Conservation (phyloP, 2,888 invertebrate genomes). For the Amitus sp. region DNA sequence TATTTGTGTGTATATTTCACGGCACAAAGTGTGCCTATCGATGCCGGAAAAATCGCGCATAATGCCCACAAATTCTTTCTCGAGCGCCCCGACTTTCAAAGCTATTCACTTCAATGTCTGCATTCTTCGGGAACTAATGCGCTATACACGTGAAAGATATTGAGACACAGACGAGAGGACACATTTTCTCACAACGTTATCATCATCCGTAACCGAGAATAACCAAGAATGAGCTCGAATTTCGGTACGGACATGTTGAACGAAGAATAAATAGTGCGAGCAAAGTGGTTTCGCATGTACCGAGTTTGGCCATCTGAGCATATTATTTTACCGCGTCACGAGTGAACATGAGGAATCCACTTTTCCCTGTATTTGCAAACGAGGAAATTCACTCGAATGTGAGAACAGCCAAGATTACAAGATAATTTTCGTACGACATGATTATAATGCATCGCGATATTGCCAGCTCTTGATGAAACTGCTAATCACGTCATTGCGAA, state of each 20-base stretch:
- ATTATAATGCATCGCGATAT: slow-evolving; percentile 30
- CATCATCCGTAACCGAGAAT: slow-evolving; percentile 9
- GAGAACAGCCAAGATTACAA: slow-evolving; percentile 34
- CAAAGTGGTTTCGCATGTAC: slow-evolving; percentile 29
- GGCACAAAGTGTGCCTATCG: slow-evolving; percentile 26
- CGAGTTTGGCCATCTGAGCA: slow-evolving; percentile 25
- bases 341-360: slow-evolving; percentile 29
- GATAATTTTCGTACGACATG: slow-evolving; percentile 30
- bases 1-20: slow-evolving; percentile 10
- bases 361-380: slow-evolving; percentile 31
- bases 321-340: slow-evolving; percentile 32
- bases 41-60: slow-evolving; percentile 32
- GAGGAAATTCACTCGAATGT: slow-evolving; percentile 24
- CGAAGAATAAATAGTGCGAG: slow-evolving; percentile 21
- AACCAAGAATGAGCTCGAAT: slow-evolving; percentile 18
- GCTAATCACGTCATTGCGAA: slow-evolving; percentile 29
- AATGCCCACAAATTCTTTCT: slow-evolving; percentile 32
- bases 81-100: slow-evolving; percentile 16
- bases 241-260: slow-evolving; percentile 33
- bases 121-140: slow-evolving; percentile 9
- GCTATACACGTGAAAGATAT: background rate
- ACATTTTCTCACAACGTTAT: slow-evolving; percentile 2
- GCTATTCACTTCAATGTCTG: background rate
- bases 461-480: slow-evolving; percentile 23
- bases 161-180: background rate